phyloP scores from a whole-genome alignment of 2,113 vertebrate species.

The Triplophysa rosa region DNA sequence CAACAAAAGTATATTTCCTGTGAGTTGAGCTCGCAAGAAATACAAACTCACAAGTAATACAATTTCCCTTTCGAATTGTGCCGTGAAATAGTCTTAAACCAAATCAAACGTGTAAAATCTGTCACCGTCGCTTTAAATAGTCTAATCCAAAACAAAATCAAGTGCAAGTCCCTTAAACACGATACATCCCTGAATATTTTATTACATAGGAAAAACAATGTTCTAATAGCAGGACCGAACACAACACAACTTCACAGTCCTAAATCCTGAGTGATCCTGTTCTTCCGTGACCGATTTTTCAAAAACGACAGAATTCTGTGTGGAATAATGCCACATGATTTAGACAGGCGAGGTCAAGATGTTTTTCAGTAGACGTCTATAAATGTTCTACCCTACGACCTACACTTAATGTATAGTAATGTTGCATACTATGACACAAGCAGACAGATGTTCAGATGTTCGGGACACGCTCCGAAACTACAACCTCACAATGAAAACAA shows the following conservation, averaged over 20 bases:
- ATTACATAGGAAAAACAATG: not conserved
- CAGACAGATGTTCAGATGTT: too few species aligned
- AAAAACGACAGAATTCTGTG: not conserved
- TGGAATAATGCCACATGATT: not conserved
- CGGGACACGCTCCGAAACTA: not conserved
- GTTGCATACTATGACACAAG: not conserved
- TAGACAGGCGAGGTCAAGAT: not conserved
- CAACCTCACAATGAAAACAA: slow-evolving; percentile 1
- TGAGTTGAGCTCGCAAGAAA: too few species aligned
- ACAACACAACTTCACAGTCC: not conserved
- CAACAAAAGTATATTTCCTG: too few species aligned
- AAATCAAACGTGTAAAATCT: slow-evolving; percentile 5
- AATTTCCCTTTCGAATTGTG: not conserved
- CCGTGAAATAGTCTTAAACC: not conserved
- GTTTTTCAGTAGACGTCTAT: too few species aligned
- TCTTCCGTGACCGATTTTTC: not conserved
- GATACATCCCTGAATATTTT: not conserved
- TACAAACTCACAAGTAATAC: too few species aligned
- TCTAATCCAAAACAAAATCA: not conserved
- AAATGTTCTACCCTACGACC: too few species aligned
- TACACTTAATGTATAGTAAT: not conserved
- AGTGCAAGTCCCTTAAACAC: not conserved
- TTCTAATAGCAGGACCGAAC: not conserved
- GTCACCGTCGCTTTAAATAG: not conserved
- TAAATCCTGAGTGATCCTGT: not conserved